Base-by-base conservation (phyloP, 1,140 invertebrate species). In the Hestina assimilis region DNA sequence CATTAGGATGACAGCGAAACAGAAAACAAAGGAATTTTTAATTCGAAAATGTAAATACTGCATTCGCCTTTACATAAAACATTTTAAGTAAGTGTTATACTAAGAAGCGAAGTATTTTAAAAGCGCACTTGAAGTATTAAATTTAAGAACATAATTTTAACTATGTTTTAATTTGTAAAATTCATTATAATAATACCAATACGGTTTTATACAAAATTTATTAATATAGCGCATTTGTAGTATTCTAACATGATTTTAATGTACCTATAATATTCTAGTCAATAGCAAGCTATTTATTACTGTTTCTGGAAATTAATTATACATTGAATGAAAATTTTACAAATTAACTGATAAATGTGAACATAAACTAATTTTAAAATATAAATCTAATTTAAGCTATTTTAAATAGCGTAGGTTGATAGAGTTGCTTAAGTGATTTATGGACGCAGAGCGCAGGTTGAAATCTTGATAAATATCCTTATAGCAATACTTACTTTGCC, bases 1-100 rank as follows among this genome's bases (percentile, higher is more conserved):
- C 58, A 56, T 51, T 55, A 53, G 35, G 47, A 33, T 54, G 29
- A 46, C 42, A 29, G 47, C 21, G 17, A 51, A 31, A 50, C 24
- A 33, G 46, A 38, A 51, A 50, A 51, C 41, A 40, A 52, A 58
- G 41, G 29, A 33, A 43, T 31, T 19, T 31, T 47, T 26, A 48
- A 29, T 40, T 35, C 33, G 15, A 38, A 11, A 19, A 4, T 19
- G 15, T 19, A 38, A 33, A 33, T 14, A 15, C 5, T 19, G 33
- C 15, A 14, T 38, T 19, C 2, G 9, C 4, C 33, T 15, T 38
- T 38, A 17, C 33, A 6, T 38, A 4, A 31, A 31, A 1, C 9
- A 5, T 31, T 11, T 31, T n/a, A n/a, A n/a, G n/a, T n/a, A n/a
- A n/a, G n/a, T n/a, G n/a, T n/a, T n/a, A n/a, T n/a, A n/a, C n/a